These are phyloP conservation scores for Orthochromis indermauri DNA, from an alignment of 2,113 vertebrate species.

Conservation along the genomic window DNA sequence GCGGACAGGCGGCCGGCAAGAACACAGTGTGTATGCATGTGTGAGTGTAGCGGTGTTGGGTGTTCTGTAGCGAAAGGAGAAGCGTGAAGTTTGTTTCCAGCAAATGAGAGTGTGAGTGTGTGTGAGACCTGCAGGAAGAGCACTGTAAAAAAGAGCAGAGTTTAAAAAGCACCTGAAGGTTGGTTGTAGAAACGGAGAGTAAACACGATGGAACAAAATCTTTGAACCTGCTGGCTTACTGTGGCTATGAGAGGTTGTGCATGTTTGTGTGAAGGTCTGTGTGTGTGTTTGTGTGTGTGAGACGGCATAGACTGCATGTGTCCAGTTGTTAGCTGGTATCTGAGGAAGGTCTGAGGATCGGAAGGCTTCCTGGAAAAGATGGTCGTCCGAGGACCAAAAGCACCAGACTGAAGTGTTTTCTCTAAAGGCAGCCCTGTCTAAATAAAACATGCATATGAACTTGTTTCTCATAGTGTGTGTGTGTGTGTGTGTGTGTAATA, in stretches of 20 bases:
- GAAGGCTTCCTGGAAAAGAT: constrained; percentile 57
- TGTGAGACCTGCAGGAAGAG: constrained; percentile 36
- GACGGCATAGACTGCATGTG: constrained; percentile 6
- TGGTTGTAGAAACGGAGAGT: constrained; percentile 58
- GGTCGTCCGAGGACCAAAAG: constrained; percentile 44
- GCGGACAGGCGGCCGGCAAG: constrained; percentile 38
- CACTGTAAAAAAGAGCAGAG: constrained; percentile 60
- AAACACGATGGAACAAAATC: constrained; percentile 43
- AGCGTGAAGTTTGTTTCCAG: constrained; percentile 9
- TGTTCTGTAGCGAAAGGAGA: neutral
- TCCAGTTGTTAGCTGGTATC: constrained; percentile 55
- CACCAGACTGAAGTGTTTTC: constrained; percentile 57
- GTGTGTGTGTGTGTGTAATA: neutral
- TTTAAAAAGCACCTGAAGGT: constrained; percentile 69
- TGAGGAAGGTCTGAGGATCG: constrained; percentile 54
- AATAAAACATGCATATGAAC: neutral
- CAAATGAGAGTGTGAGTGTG: neutral
- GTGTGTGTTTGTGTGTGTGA: neutral
- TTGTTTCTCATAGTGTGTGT: neutral
- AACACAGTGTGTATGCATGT: constrained; percentile 58
- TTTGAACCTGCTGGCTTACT: constrained; percentile 59
- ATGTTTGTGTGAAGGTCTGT: neutral
- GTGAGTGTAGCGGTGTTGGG: neutral
- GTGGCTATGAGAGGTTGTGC: constrained; percentile 33
- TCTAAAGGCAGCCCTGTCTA: constrained; percentile 37